Conservation (phyloP, 2,888 invertebrate genomes). For the Cantharis rufa region DNA sequence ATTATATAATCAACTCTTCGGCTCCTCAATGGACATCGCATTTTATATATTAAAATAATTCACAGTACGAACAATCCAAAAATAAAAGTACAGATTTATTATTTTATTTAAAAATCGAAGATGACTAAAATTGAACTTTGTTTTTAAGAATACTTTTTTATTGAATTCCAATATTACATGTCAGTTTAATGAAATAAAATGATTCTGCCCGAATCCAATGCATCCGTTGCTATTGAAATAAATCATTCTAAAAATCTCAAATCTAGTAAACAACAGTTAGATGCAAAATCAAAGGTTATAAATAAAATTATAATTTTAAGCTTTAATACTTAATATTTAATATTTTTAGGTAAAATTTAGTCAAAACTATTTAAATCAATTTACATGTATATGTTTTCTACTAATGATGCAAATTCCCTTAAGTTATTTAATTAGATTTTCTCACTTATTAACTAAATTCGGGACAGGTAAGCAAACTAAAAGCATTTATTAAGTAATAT, state of each 20-base stretch:
- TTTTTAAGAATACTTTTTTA: not conserved
- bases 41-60: not conserved
- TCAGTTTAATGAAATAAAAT: not conserved
- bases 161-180: not conserved
- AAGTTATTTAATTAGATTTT: not conserved
- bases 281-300: not conserved
- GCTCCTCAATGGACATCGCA: no score
- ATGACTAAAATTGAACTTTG: not conserved
- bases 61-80: not conserved
- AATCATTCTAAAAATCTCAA: not conserved
- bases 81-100: not conserved
- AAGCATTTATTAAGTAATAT: not conserved
- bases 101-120: not conserved
- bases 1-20: no score
- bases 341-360: not conserved
- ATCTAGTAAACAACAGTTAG: not conserved
- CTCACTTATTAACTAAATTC: not conserved
- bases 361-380: not conserved
- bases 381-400: not conserved
- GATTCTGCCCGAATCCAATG: not conserved
- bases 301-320: not conserved
- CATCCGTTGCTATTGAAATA: not conserved
- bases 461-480: not conserved
- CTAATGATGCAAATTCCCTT: constrained; percentile 3
- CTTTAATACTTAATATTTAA: not conserved